Evolutionary conservation across 1,140 invertebrate genomes (phyloP), one percentile per base, ranked within the genome.

Genomic region (Cydia strobilella): DNA sequence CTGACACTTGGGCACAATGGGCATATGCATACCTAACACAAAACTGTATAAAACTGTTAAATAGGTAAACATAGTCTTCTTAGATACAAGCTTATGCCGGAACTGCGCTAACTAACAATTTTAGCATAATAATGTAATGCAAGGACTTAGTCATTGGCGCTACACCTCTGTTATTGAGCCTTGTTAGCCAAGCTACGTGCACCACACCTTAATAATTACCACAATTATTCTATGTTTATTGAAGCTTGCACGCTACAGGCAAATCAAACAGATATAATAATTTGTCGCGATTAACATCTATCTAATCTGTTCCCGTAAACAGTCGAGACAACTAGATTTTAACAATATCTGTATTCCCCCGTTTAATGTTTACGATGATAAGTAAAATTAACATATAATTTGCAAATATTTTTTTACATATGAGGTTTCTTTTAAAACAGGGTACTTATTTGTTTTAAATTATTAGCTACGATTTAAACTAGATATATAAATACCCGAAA

Each of bases 111-210:
- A 69, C 65, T 35, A 69, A 69, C 65, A 69, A 35, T 18, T 69
- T 69, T 69, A 69, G 65, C 65, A 39, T 69, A 42, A 69, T 69
- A 15, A 69, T 35, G 27, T 39, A 35, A 69, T 35, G 65, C 65
- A 69, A 69, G 65, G 65, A 69, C 65, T 69, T 35, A 69, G 65
- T 69, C 27, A 69, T 69, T 69, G 27, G 31, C 65, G 31, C 63
- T 66, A 18, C 63, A 35, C 65, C 23, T 18, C 31, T 69, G 65
- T 35, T 69, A 69, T 69, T 69, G 65, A 69, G 9, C n/a, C 27
- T 69, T 3, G 31, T 69, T 69, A 69, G 27, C 63, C 48, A 23
- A 59, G 18, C 18, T 59, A 59, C 54, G 54, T 59, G 54, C 54
- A 23, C 54, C 54, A 59, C 54, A 3, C 54, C 54, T 59, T 10